Base-by-base conservation (phyloP, 2,888 invertebrate genomes). In the Diadegma fenestrale region DNA sequence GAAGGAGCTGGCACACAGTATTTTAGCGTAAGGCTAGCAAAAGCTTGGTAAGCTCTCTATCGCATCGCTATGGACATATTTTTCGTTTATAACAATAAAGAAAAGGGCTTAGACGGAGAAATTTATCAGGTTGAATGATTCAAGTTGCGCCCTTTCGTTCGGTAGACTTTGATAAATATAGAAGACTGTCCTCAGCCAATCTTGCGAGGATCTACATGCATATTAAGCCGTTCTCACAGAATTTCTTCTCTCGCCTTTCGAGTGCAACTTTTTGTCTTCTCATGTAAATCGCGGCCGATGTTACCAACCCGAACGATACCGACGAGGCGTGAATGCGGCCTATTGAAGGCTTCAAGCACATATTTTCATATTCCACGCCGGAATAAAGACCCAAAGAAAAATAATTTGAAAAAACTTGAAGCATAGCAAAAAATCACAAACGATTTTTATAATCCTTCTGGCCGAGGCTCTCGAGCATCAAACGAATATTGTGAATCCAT, bases 251-350 rank as follows among this genome's bases (percentile, higher is more conserved):
- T 78, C 78, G 69, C 69, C 78, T 58, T 87, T 87, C 82, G 88
- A 88, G 89, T 88, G 87, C 88, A 88, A 90, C 90, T 89, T 91
- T 91, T 92, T 91, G 90, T 91, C 91, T 90, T 90, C 89, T 90
- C 90, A 89, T 91, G 91, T 91, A 91, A 91, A 91, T 91, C 90
- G 90, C 87, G 86, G 87, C 86, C 84, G 87, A 48, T 79, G 88
- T 87, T 76, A 33, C 54, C 45, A 43, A 43, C 37, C 10, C 17
- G 48, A 33, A 30, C 26, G 63, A 43, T 14, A 43, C 73, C 37
- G 22, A 22, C 71, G 68, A 45, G 61, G 51, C 10, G 51, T 72
- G 66, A 66, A 77, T 63, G 61, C 72, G 30, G 43, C 66, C 90
- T 90, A 91, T 91, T 88, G 90, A 91, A 88, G 89, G 88, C 88